A percentile compares a stretch with the other conserved stretches of the same genome.
phyloP scores from a whole-genome alignment of 2,888 invertebrate genomes.

The Ectemnius lituratus region DNA sequence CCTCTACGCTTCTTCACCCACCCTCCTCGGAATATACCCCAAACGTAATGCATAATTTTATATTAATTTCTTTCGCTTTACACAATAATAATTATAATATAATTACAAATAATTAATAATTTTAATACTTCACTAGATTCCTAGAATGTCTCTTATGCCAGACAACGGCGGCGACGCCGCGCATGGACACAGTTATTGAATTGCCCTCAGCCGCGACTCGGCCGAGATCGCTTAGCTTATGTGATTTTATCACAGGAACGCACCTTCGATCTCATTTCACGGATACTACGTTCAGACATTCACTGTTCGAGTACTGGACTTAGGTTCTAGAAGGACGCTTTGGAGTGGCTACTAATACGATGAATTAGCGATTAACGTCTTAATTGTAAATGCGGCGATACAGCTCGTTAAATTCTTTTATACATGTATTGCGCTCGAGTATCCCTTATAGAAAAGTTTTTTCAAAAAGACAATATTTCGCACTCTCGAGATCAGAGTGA shows the following conservation, averaged over 20 bases:
- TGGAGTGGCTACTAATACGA: too few species aligned
- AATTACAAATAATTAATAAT: conserved; percentile 62
- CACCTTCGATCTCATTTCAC: conserved; percentile 63
- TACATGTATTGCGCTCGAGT: too few species aligned
- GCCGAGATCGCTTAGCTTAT: conserved; percentile 58
- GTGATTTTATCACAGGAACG: conserved; percentile 76
- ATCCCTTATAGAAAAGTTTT: too few species aligned
- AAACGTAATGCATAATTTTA: conserved; percentile 66
- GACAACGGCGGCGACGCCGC: background rate
- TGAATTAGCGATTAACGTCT: too few species aligned
- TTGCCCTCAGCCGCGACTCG: conserved; percentile 50
- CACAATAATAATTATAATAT: conserved; percentile 62
- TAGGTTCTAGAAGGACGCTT: conserved; percentile 19
- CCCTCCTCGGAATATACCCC: conserved; percentile 48
- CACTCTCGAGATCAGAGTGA: too few species aligned
- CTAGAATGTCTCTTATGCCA: conserved; percentile 63
- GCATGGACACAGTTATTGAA: background rate
- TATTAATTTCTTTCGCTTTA: conserved; percentile 68
- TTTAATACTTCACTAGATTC: conserved; percentile 76
- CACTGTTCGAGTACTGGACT: conserved; percentile 18
- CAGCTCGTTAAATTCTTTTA: too few species aligned
- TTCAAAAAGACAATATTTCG: too few species aligned
- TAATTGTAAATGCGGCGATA: too few species aligned
- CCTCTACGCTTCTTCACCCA: conserved; percentile 16
- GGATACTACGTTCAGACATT: conserved; percentile 56